Base-by-base conservation (phyloP, 2,797 vertebrate species). In the Lutjanus argentimaculatus region DNA sequence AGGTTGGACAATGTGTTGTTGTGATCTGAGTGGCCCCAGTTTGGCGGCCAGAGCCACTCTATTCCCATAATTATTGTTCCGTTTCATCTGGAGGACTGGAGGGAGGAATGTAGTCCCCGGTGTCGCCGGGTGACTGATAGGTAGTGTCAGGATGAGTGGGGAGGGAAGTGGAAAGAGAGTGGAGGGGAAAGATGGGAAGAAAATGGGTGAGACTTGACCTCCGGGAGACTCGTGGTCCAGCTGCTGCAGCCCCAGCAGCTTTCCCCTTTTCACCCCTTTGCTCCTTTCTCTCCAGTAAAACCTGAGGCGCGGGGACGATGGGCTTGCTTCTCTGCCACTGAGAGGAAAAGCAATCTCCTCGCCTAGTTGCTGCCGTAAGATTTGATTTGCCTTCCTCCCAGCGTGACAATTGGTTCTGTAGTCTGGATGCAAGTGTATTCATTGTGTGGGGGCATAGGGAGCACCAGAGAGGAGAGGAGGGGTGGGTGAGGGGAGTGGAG, bases 361-460 rank as follows among this genome's bases (percentile, higher is more conserved):
- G 91, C 94, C 92, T 95, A 94, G 92, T 94, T 91, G 89, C 91
- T 81, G 89, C 94, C 86, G 85, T 95, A 94, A 93, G 94, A 96
- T 96, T 96, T 94, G 94, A 96, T 96, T 95, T 95, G 94, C 94
- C 93, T 94, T 95, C 89, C 93, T 93, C 90, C 83, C 93, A 92
- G 94, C 91, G 91, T 94, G 95, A 93, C 94, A 94, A 94, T 95
- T 93, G 94, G 90, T 95, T 95, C 93, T 89, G 81, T 91, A 93
- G 93, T 93, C 86, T 84, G 89, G 90, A 95, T 93, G 92, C 91
- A 92, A 95, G 93, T 92, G 92, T 91, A 91, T 94, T 95, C 93
- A 92, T 94, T 90, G 93, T 91, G 91, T 72, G 64, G 80, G 92
- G 88, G 91, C 83, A 87, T 56, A 57, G 87, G 85, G 77, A 85